phyloP scores from a whole-genome alignment of 2,888 invertebrate species.

The Orchesellides sinensis region DNA sequence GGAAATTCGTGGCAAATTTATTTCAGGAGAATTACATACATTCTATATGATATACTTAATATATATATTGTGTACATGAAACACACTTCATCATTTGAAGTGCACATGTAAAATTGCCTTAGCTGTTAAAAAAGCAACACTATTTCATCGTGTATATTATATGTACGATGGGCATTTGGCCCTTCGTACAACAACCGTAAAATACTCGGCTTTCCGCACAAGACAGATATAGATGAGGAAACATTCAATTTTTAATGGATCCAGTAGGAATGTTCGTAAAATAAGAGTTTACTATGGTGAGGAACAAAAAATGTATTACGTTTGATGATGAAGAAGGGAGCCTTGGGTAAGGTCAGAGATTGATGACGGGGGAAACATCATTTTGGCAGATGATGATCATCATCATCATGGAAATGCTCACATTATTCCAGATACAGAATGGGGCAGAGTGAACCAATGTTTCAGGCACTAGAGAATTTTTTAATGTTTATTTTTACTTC shows the following conservation, averaged over 20 bases:
- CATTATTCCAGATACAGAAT: neutral
- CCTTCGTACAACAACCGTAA: neutral
- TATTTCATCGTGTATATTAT: neutral
- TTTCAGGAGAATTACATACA: slow-evolving; percentile 20
- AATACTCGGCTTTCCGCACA: slow-evolving; percentile 14
- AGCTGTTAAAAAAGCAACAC: too few species aligned
- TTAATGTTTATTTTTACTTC: too few species aligned
- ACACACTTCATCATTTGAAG: too few species aligned
- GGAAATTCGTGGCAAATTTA: slow-evolving; percentile 67
- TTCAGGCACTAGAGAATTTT: too few species aligned
- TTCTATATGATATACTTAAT: neutral
- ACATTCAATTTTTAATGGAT: slow-evolving; percentile 60
- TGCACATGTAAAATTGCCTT: too few species aligned
- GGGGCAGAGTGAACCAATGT: slow-evolving; percentile 28
- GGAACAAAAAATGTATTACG: slow-evolving; percentile 4
- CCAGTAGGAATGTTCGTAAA: slow-evolving; percentile 35
- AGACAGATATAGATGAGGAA: slow-evolving; percentile 29
- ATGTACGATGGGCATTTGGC: neutral
- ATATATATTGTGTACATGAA: too few species aligned
- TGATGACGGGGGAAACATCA: neutral
- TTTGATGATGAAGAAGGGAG: slow-evolving; percentile 18
- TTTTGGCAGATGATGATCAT: slow-evolving; percentile 1
- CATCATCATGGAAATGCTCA: too few species aligned
- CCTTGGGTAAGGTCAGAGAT: slow-evolving; percentile 55
- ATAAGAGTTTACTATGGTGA: too few species aligned